Percentiles rank a stretch among this genome's conserved stretches.
Conservation (phyloP, 2,797 vertebrate species). For the Dallia pectoralis region DNA sequence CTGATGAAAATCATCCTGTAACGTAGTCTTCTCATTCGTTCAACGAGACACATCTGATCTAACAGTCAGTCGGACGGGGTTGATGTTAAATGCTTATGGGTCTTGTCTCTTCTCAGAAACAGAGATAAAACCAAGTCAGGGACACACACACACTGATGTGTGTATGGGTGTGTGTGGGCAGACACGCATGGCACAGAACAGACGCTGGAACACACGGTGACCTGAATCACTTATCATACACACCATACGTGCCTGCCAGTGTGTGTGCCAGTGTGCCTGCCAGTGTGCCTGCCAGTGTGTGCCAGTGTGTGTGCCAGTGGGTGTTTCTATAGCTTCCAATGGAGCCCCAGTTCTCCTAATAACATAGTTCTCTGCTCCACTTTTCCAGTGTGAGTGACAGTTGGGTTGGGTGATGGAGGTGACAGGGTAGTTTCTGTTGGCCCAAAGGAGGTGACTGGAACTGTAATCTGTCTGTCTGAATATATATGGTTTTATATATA, state of each 20-base stretch:
- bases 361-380: not conserved
- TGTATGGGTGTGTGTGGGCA: not conserved
- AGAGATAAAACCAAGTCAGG: not conserved
- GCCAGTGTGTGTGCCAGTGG: slow-evolving; percentile 1
- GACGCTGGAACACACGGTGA: not conserved
- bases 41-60: not conserved
- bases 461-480: slow-evolving; percentile 37
- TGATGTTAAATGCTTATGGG: not conserved
- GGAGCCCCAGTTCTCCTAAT: not conserved
- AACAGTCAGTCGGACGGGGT: not conserved
- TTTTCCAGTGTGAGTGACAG: not conserved
- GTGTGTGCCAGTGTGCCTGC: not conserved
- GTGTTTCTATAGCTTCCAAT: not conserved
- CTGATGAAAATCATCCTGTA: not conserved
- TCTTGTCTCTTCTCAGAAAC: not conserved
- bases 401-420: slow-evolving; percentile 45
- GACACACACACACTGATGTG: not conserved
- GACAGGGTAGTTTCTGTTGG: slow-evolving; percentile 50
- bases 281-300: not conserved
- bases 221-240: not conserved
- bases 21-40: not conserved
- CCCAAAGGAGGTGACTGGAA: slow-evolving; percentile 39
- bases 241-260: too few relatives aligned
- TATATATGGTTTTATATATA: too few relatives aligned
- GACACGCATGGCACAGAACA: not conserved